Conservation (phyloP, 2,888 invertebrate genomes). For the Orthonychiurus folsomi region DNA sequence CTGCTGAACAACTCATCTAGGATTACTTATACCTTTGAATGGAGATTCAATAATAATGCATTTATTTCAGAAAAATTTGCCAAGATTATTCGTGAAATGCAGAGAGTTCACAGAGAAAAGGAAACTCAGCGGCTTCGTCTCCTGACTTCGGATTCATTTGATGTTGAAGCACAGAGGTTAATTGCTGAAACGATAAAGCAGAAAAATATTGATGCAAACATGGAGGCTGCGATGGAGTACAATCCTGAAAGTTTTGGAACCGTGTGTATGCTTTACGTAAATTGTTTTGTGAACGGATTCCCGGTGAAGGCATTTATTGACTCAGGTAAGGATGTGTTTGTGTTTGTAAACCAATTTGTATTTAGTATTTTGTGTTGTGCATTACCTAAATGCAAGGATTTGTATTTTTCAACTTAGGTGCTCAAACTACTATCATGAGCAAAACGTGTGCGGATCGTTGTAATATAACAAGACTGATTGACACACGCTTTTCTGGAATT, state of each 20-base stretch:
- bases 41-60: background rate
- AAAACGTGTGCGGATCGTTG: constrained; percentile 94
- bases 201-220: constrained; percentile 93
- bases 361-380: background rate
- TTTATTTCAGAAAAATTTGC: constrained; percentile 62
- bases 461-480: constrained; percentile 76
- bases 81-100: constrained; percentile 69
- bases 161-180: constrained; percentile 84
- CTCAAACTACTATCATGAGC: constrained; percentile 46
- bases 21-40: background rate
- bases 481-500: constrained; percentile 82
- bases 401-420: background rate
- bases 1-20: too few relatives aligned
- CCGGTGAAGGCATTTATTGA: constrained; percentile 98
- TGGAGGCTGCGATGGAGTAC: constrained; percentile 98
- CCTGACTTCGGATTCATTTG: constrained; percentile 90
- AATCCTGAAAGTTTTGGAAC: constrained; percentile 97
- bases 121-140: constrained; percentile 75
- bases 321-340: constrained; percentile 61
- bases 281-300: constrained; percentile 92
- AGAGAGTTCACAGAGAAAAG: constrained; percentile 67
- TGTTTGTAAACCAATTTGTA: too few relatives aligned
- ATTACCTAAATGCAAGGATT: background rate
- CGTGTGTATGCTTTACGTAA: constrained; percentile 94
- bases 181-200: constrained; percentile 93